These are phyloP conservation scores for Motacilla tschutschensis DNA, from an alignment of 2,113 vertebrate species.

Conservation along the genomic window DNA sequence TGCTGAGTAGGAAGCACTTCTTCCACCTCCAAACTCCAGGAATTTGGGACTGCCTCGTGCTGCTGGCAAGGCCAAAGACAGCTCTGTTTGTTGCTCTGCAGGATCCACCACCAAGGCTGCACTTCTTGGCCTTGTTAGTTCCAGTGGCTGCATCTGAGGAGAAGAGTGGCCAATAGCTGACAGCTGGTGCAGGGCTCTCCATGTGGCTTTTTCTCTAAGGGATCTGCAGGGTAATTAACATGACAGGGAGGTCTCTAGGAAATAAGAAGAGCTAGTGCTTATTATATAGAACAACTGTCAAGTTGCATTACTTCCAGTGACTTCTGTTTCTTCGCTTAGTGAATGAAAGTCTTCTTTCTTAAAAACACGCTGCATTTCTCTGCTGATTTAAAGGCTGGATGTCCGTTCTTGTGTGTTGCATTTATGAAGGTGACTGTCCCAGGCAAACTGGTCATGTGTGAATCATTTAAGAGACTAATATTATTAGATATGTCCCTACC, in stretches of 20 bases:
- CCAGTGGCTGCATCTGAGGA: conserved; percentile 19
- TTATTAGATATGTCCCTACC: background rate
- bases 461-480: background rate
- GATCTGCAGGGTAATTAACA: conserved; percentile 46
- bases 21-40: background rate
- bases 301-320: conserved; percentile 36
- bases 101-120: background rate
- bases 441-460: background rate
- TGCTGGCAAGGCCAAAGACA: background rate
- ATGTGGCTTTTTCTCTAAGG: conserved; percentile 22
- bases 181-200: conserved; percentile 27
- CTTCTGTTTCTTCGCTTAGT: conserved; percentile 6
- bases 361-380: background rate
- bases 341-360: conserved; percentile 4
- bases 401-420: background rate
- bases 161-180: conserved; percentile 36
- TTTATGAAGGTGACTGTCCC: background rate
- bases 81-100: background rate
- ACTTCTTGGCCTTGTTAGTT: conserved; percentile 25
- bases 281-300: conserved; percentile 31
- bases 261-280: background rate
- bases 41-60: background rate
- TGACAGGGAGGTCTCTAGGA: conserved; percentile 36
- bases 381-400: background rate
- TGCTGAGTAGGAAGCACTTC: background rate